Evolutionary conservation across 2,797 vertebrate species (phyloP).

Genomic region (Peromyscus nudipes): DNA sequence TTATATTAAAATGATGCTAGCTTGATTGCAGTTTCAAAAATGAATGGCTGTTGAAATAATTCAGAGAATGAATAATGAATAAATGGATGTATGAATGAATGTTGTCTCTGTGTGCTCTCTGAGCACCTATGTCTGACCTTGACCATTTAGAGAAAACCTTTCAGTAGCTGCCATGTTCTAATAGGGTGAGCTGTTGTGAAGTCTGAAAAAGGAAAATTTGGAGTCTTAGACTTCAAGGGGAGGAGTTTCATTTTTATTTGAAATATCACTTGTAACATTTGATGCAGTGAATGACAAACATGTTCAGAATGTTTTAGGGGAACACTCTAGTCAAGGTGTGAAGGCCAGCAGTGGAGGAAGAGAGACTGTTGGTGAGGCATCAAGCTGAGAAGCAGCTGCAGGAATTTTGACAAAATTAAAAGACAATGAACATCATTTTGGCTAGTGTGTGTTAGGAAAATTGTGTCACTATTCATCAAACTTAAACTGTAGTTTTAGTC

Average conservation of each 20-base stretch:
- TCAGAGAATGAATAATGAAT: neutral
- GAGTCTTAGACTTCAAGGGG: neutral
- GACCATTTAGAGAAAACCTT: neutral
- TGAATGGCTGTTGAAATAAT: neutral
- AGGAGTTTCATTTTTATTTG: neutral
- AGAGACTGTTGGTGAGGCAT: neutral
- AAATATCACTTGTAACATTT: neutral
- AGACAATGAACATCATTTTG: neutral
- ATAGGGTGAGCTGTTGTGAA: neutral
- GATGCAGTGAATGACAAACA: neutral
- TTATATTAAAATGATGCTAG: neutral
- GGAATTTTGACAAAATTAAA: neutral
- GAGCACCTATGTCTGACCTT: neutral
- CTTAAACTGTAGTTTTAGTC: neutral
- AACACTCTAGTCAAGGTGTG: neutral
- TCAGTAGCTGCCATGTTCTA: neutral
- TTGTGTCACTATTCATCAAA: neutral
- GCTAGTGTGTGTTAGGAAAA: neutral
- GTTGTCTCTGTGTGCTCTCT: neutral
- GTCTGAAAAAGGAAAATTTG: neutral
- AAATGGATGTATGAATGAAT: neutral
- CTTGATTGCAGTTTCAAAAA: neutral
- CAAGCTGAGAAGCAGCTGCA: neutral
- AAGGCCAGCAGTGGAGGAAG: neutral
- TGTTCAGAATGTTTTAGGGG: neutral